Base-by-base conservation (phyloP, 2,888 invertebrate species). In the Perdita meconis region DNA sequence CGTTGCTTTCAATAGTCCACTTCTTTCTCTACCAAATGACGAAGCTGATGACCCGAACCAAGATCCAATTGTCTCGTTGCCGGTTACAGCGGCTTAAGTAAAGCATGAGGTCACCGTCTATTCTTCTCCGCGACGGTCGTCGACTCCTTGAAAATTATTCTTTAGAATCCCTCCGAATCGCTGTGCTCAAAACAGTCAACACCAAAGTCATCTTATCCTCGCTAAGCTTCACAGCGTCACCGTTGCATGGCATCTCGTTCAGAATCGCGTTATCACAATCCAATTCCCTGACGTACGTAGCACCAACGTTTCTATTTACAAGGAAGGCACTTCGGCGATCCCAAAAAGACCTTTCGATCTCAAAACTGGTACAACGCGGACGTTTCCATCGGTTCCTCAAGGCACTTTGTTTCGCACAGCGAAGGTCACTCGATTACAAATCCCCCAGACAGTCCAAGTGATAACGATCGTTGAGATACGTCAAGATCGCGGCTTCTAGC, bases 101-200 rank as follows among this genome's bases (percentile, higher is more conserved):
- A 87, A 88, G 87, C 87, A 89, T 89, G 89, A 89, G 89, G 86
- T 89, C 89, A 89, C 87, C 89, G 80, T 86, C 86, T 89, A 88
- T 88, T 88, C 81, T 80, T 81, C 81, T 80, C 63, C 66, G 6
- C 79, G 70, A 80, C 89, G 87, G 89, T 87, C 89, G 88, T 86
- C 89, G 89, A 89, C 88, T 88, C 83, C 84, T 73, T 65, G 80
- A 71, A 85, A 80, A 82, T 77, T 78, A 64, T 81, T 84, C 79
- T 53, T 50, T 69, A 42, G 60, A 63, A 65, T 70, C 50, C 38
- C 56, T 50, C 50, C 34, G 42, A 51, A 70, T 61, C 22, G n/a
- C 22, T 38, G 38, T 56, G n/a, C 12, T 12, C 22, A n/a, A 57
- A 59, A 51, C 13, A 2, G 10, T 34, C 10, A 6, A 47, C 30